phyloP scores from a whole-genome alignment of 2,113 vertebrate genomes.

The Heterochromis multidens region DNA sequence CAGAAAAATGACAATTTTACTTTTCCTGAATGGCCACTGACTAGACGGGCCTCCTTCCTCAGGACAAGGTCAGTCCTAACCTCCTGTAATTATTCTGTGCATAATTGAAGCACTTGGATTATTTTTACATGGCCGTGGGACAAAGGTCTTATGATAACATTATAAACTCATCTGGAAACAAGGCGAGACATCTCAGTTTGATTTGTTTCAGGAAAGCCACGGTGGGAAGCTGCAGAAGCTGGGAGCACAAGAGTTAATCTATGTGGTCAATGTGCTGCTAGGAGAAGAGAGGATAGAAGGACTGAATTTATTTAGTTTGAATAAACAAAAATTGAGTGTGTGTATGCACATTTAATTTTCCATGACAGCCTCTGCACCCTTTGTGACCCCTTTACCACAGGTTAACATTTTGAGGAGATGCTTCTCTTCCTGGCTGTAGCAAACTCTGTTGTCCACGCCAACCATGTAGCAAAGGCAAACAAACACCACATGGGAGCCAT shows the following conservation, averaged over 20 bases:
- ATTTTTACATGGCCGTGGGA: conserved; percentile 10
- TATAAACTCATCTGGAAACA: not conserved
- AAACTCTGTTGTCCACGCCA: not conserved
- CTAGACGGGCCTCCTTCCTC: not conserved
- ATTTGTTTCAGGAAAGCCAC: not conserved
- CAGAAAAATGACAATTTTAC: not conserved
- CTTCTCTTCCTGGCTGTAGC: not conserved
- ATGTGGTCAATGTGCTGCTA: not conserved
- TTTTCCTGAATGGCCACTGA: not conserved
- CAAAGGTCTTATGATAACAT: not conserved
- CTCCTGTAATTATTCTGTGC: conserved; percentile 38
- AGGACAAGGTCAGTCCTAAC: not conserved
- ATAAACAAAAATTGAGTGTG: not conserved
- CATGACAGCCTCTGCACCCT: not conserved
- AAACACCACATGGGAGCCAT: conserved; percentile 52
- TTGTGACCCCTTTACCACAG: not conserved
- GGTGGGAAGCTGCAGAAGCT: not conserved
- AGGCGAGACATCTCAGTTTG: not conserved
- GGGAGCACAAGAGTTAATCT: not conserved
- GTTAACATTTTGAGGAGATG: not conserved
- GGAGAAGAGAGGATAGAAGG: not conserved
- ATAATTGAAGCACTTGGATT: conserved; percentile 28
- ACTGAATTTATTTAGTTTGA: not conserved
- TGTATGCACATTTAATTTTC: not conserved
- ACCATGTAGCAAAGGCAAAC: conserved; percentile 8